Conservation (phyloP, 2,113 vertebrate species). For the Syngnathus floridae region DNA sequence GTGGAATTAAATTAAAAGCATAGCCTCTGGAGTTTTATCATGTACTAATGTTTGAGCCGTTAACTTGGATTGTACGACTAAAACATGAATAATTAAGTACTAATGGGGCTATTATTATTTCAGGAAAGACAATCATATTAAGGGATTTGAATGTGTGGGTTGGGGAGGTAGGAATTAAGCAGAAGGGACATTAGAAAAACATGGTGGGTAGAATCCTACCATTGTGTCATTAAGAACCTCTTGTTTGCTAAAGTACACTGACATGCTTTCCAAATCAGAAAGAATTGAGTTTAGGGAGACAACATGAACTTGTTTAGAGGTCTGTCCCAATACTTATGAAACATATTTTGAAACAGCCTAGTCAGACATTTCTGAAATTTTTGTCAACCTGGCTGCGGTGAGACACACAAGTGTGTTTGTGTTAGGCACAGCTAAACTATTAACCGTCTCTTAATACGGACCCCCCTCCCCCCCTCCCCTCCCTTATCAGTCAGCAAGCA, state of each 20-base stretch:
- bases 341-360: conserved; percentile 21
- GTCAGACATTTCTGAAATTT: conserved; percentile 75
- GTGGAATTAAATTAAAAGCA: conserved; percentile 75
- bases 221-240: background rate
- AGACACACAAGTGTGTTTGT: conserved; percentile 33
- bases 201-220: background rate
- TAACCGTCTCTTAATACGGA: conserved; percentile 71
- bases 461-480: conserved; percentile 44
- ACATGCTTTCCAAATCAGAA: background rate
- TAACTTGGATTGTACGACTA: conserved; percentile 70
- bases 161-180: background rate
- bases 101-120: conserved; percentile 63
- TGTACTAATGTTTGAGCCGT: conserved; percentile 73
- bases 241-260: background rate
- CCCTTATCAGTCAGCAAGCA: conserved; percentile 87
- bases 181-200: background rate
- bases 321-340: conserved; percentile 40
- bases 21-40: conserved; percentile 76
- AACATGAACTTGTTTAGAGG: background rate
- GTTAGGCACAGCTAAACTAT: conserved; percentile 68
- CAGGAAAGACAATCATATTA: conserved; percentile 36
- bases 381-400: conserved; percentile 50
- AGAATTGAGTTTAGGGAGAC: background rate
- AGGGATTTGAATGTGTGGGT: background rate
- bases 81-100: conserved; percentile 75